Percentiles rank a stretch among this genome's conserved stretches.
Evolutionary conservation across 2,888 invertebrate species (phyloP).

Genomic region (Luperina testacea): DNA sequence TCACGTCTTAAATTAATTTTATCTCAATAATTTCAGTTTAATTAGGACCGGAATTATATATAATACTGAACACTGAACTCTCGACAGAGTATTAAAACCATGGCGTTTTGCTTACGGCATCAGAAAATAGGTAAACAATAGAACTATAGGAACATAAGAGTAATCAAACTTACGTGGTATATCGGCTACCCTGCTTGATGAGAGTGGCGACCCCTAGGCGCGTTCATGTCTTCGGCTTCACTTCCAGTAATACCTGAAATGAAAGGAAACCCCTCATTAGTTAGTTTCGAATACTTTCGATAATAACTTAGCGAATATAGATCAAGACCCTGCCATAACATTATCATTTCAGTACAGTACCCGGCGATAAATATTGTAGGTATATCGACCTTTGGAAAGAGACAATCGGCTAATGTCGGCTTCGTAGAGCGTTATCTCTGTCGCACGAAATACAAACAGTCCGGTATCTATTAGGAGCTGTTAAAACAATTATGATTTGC

Average conservation of each 20-base stretch:
- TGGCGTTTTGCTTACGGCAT: neutral
- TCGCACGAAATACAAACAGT: no score
- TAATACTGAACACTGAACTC: constrained; percentile 5
- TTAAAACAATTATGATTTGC: no score
- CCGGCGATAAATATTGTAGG: no score
- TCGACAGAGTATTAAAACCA: neutral
- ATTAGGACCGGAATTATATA: constrained; percentile 5
- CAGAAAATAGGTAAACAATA: neutral
- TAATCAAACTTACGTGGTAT: constrained; percentile 74
- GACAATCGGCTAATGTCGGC: no score
- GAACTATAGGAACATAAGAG: neutral
- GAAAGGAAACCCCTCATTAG: constrained; percentile 42
- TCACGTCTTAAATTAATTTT: constrained; percentile 16
- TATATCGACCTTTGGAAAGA: no score
- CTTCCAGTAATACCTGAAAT: constrained; percentile 77
- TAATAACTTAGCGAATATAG: neutral
- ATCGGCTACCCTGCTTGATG: constrained; percentile 87
- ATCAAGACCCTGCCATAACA: neutral
- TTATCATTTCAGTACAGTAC: neutral
- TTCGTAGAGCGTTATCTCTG: no score
- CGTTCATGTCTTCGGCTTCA: constrained; percentile 82
- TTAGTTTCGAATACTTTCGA: neutral
- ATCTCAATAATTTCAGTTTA: constrained; percentile 13
- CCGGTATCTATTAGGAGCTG: no score
- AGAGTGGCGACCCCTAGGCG: constrained; percentile 79